Base-by-base conservation (phyloP, 2,113 vertebrate species). In the Lepidothrix coronata region DNA sequence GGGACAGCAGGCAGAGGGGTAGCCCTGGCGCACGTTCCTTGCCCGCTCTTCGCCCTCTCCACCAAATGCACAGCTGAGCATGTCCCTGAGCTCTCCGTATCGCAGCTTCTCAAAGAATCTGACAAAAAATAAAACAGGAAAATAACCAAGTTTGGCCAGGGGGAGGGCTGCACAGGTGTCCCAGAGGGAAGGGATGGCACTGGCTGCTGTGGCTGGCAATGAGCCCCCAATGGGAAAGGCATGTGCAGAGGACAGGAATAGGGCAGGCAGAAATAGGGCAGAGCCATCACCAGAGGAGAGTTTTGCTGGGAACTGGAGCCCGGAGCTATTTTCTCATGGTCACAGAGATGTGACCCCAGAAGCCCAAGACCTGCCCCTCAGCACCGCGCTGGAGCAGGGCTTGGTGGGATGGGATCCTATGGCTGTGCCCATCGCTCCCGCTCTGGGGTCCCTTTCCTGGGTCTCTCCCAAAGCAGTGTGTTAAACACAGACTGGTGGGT, bases 301-400 rank as follows among this genome's bases (percentile, higher is more conserved):
- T 31, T 55, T 35, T 44, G 22, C 24, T 9, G 44, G 52, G 28
- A 20, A 44, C 4, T 8, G 2, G 61, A 67, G 54, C 28, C 11
- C 25, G 18, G 51, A 20, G 58, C 27, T 5, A 9, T 33, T 54
- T 68, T 27, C 48, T 62, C 2, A 0, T 11, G 39, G 43, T 22
- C 3, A 3, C 16, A 8, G 28, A 23, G 52, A 20, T 0, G 2
- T 25, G 44, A 33, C 6, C 0, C 0, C 3, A 58, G 52, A 46
- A 44, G 11, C 30, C 31, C 37, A 35, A 14, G 9, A 49, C 48
- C 21, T n/a, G 28, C 49, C 39, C 5, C 37, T 41, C 52, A 22
- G 43, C 51, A 12, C 43, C 8, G 5, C 7, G 43, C 46, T 12
- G 2, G 39, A 37, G 6, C 27, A n/a, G 37, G 43, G 18, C 15